These are phyloP conservation scores for Ochotona princeps DNA, from an alignment of 2,113 vertebrate genomes.

Conservation along the genomic window DNA sequence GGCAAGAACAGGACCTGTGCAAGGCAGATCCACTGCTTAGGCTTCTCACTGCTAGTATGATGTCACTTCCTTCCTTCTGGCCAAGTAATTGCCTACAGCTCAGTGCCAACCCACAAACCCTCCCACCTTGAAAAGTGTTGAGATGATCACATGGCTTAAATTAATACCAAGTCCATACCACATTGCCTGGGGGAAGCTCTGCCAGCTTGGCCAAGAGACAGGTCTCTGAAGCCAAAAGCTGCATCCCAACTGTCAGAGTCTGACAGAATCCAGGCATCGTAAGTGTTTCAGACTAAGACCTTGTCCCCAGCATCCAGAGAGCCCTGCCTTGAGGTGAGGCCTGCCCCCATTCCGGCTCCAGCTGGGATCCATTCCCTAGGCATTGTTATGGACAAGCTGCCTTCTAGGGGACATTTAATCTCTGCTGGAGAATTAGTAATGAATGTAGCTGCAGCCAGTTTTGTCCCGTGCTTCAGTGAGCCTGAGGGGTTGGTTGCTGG, in stretches of 20 bases:
- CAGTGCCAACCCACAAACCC: slow-evolving; percentile 6
- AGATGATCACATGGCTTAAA: background rate
- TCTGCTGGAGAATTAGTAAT: slow-evolving; percentile 20
- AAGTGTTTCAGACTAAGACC: background rate
- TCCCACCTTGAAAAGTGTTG: slow-evolving; percentile 51
- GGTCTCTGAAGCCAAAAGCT: slow-evolving; percentile 1
- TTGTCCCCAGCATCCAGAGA: background rate
- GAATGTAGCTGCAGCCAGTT: background rate
- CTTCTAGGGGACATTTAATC: background rate
- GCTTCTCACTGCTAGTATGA: background rate
- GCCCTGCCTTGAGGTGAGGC: background rate
- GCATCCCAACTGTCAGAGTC: slow-evolving; percentile 41
- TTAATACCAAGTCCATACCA: background rate
- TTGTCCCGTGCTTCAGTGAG: background rate
- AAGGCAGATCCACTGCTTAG: background rate
- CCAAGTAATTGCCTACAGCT: slow-evolving; percentile 24
- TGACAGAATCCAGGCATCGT: background rate
- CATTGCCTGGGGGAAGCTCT: slow-evolving; percentile 1
- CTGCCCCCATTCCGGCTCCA: background rate
- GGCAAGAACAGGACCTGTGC: background rate
- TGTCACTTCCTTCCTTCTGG: slow-evolving; percentile 43
- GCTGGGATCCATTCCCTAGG: background rate
- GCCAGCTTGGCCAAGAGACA: background rate
- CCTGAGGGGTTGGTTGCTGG: background rate
- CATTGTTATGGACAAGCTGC: background rate